Conservation (phyloP, 2,888 invertebrate species). For the Lydus trimaculatus region DNA sequence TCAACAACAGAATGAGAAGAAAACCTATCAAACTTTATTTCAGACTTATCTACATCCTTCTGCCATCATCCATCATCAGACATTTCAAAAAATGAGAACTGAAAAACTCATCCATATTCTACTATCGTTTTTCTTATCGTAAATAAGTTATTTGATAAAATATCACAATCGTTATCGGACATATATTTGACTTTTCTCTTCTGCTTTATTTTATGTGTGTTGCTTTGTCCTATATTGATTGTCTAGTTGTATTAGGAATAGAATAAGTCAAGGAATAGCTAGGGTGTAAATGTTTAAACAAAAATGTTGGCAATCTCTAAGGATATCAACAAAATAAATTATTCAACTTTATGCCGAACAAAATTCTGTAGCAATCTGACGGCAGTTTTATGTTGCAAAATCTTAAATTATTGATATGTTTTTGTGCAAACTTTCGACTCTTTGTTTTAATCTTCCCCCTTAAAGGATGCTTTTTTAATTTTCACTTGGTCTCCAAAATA, state of each 20-base stretch:
- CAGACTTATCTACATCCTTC: neutral
- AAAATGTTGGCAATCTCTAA: neutral
- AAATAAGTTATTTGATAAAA: constrained; percentile 2
- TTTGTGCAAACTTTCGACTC: neutral
- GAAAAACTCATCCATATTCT: neutral
- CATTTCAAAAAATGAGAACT: neutral
- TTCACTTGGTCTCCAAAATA: too few relatives aligned
- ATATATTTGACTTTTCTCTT: neutral
- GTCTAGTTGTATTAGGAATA: neutral
- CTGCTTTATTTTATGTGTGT: neutral
- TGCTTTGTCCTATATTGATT: neutral
- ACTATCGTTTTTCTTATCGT: neutral
- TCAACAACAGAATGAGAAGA: neutral
- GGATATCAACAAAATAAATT: constrained; percentile 23
- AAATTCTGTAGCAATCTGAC: constrained; percentile 13
- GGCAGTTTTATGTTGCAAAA: neutral
- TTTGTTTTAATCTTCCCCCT: neutral
- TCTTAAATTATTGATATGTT: neutral
- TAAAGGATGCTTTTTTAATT: neutral
- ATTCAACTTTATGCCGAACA: constrained; percentile 20
- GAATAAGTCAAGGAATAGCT: neutral
- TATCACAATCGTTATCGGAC: neutral
- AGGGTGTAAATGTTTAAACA: neutral
- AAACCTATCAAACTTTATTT: neutral
- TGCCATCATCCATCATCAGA: neutral